Evolutionary conservation across 1,140 invertebrate species (phyloP).

Genomic region (Drosophila virilis): DNA sequence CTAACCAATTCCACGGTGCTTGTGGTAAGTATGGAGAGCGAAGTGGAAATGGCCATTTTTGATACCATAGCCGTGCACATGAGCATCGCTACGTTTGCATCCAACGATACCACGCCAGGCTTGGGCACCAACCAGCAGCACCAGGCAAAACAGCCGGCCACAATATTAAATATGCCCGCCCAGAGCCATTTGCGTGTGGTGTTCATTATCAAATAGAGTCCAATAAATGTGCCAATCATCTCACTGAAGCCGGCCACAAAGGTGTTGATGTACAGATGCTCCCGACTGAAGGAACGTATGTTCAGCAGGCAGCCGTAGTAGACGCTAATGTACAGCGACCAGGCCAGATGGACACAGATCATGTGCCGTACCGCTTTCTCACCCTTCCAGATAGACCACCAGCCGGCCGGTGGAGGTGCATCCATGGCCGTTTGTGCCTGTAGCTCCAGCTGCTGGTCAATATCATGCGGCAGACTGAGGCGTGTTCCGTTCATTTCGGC

Average conservation of each 20-base stretch:
- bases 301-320: slow-evolving; percentile 84
- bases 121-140: slow-evolving; percentile 79
- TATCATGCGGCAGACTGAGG: slow-evolving; percentile 74
- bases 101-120: slow-evolving; percentile 56
- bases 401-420: slow-evolving; percentile 74
- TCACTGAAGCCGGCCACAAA: slow-evolving; percentile 80
- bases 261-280: slow-evolving; percentile 83
- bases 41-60: slow-evolving; percentile 79
- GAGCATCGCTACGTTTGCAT: slow-evolving; percentile 71
- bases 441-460: slow-evolving; percentile 80
- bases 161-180: slow-evolving; percentile 78
- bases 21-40: slow-evolving; percentile 82
- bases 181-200: slow-evolving; percentile 80
- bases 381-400: slow-evolving; percentile 83
- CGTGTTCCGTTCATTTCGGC: slow-evolving; percentile 86
- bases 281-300: slow-evolving; percentile 84
- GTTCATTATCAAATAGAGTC: slow-evolving; percentile 78
- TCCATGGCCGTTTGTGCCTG: slow-evolving; percentile 81
- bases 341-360: slow-evolving; percentile 75
- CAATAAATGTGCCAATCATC: slow-evolving; percentile 83
- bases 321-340: slow-evolving; percentile 83
- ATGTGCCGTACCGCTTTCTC: slow-evolving; percentile 75
- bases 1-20: slow-evolving; percentile 79
- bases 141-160: slow-evolving; percentile 77
- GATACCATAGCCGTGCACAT: slow-evolving; percentile 83